Evolutionary conservation across 2,113 vertebrate genomes (phyloP), one percentile per base, ranked within the genome.

Genomic region (Benitochromis conjunctus): DNA sequence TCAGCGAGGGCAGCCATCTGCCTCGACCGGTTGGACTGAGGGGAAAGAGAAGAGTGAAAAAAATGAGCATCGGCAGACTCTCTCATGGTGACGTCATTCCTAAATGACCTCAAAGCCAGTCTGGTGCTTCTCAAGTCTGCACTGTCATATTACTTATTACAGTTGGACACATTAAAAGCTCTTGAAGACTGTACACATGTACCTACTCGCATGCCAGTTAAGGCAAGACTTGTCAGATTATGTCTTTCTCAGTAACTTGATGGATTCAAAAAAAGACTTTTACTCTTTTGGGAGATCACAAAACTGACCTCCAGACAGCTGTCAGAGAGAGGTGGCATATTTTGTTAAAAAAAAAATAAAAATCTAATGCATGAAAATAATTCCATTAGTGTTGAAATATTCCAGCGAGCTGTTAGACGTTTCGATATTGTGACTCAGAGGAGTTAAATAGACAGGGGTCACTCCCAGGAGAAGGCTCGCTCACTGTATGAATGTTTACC

Each of bases 371-470:
- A 38, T 64, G 6, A 62, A 80, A 87, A 80, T 84, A 14, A 85
- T 87, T 78, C 34, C 85, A 88, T 89, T 86, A 86, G n/a, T 36
- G 51, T 85, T 53, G 76, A 86, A 62, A 84, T 55, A 84, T 91
- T 84, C 74, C 69, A 57, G 69, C n/a, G 24, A 57, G 13, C 81
- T 83, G 26, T 91, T 87, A 81, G 5, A 41, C 56, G 36, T 86
- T 79, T 78, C 74, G 69, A 85, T 90, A 10, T 80, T 62, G 51
- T 76, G 41, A 62, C 79, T 86, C 41, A 46, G 74, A 56, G 53
- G 41, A 81, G 24, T 11, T 31, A 82, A 84, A 81, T 36, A 86
- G 79, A 81, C 57, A 51, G 51, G 62, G 71, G 64, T 77, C 56
- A 48, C 53, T 92, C 86, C 71, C 18, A 0, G 58, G 84, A 87